Evolutionary conservation across 1,140 invertebrate species (phyloP), one percentile per base, ranked within the genome.

Genomic region (Frieseomelitta varia): DNA sequence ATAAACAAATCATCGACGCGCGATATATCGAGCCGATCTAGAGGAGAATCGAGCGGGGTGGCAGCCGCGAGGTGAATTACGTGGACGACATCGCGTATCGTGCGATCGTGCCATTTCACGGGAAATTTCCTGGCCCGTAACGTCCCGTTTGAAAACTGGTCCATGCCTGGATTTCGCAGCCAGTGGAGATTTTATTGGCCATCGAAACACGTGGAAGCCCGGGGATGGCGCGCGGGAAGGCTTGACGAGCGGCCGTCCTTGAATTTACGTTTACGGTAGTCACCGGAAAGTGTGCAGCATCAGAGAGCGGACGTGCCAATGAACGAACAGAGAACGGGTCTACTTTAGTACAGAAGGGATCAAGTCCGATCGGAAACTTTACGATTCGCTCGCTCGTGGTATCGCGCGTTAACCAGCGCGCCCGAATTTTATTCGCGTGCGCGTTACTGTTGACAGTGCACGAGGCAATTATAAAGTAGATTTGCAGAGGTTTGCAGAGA

Each of bases 261-360:
- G 79, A 87, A 86, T 86, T 87, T 86, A 87, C 75, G 84, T 87
- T 83, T 82, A 87, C 75, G 86, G 78, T 63, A 86, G 79, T 86
- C 75, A 55, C 79, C 77, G 85, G 69, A 72, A 67, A 63, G 82
- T 71, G 77, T 83, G 74, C n/a, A 39, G 72, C 67, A 68, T 68
- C 67, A 21, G 67, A 68, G 67, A 39, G 67, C 39, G 19, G 68
- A 39, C 68, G 39, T 69, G 68, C 68, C 68, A 69, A 51, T 69
- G 34, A 34, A n/a, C 39, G 39, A 39, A 47, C 47, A 51, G 68
- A 69, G 68, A 69, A 47, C 68, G 4, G 30, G 12, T 47, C 68
- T 47, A n/a, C 47, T 47, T 6, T 47, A 47, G 39, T 8, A 47
- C 21, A 4, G 68, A 69, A 24, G 68, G 21, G 19, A 69, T 51